Conservation (phyloP, 2,888 invertebrate genomes). For the Ditula angustiorana region DNA sequence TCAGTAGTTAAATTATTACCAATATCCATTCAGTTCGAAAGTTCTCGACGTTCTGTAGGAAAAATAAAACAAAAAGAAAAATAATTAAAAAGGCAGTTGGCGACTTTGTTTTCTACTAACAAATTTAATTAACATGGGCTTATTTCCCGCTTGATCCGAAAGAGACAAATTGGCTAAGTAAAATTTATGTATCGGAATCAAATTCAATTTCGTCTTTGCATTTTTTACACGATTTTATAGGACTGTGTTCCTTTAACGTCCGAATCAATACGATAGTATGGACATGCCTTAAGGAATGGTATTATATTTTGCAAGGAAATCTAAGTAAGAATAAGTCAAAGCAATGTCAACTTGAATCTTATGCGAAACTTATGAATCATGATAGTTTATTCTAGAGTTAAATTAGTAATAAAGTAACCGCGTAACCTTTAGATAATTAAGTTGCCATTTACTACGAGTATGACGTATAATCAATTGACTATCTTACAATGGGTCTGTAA, state of each 20-base stretch:
- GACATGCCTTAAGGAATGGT: constrained; percentile 3
- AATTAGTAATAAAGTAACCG: too few species aligned
- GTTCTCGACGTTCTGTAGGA: constrained; percentile 23
- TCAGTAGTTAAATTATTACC: constrained; percentile 14
- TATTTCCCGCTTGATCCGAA: constrained; percentile 79
- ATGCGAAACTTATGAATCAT: too few species aligned
- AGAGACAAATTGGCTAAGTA: constrained; percentile 83
- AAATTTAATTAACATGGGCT: constrained; percentile 81
- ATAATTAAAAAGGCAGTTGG: constrained; percentile 70
- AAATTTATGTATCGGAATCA: constrained; percentile 85
- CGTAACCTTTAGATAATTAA: too few species aligned
- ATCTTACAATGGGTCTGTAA: neutral
- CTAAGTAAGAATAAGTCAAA: too few species aligned
- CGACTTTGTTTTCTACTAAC: constrained; percentile 73
- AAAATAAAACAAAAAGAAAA: constrained; percentile 56
- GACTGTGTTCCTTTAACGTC: constrained; percentile 65
- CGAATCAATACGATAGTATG: constrained; percentile 45
- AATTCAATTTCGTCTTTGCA: constrained; percentile 84
- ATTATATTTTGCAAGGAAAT: neutral
- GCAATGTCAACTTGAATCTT: too few species aligned
- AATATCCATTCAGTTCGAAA: constrained; percentile 10
- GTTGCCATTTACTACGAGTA: too few species aligned
- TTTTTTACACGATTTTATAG: constrained; percentile 81
- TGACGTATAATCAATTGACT: too few species aligned
- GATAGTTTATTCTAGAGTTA: too few species aligned